phyloP scores from a whole-genome alignment of 2,113 vertebrate genomes.

The Psilopsiagon aurifrons region DNA sequence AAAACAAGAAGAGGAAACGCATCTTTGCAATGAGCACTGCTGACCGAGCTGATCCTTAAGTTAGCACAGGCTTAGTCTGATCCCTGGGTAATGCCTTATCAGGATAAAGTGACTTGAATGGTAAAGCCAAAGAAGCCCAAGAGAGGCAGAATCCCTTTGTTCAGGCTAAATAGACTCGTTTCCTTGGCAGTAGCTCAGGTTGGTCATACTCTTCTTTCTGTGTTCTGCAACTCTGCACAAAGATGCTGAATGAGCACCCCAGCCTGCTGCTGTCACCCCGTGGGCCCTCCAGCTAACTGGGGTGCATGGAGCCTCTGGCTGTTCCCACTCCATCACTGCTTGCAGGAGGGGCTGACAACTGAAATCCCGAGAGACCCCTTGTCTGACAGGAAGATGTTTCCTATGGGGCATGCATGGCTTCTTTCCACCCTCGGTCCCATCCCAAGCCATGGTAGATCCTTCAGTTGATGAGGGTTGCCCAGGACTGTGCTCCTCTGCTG shows the following conservation, averaged over 20 bases:
- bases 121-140: background rate
- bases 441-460: background rate
- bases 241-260: background rate
- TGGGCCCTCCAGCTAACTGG: background rate
- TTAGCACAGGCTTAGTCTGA: background rate
- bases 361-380: background rate
- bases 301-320: rapidly evolving
- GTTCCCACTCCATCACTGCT: background rate
- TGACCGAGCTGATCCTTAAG: background rate
- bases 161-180: background rate
- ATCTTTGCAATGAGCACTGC: background rate
- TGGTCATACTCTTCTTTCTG: background rate
- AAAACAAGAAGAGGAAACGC: background rate
- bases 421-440: background rate
- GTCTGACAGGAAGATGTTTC: background rate
- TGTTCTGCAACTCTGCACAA: background rate
- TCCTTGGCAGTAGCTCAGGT: background rate
- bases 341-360: background rate
- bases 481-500: background rate
- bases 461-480: rapidly evolving
- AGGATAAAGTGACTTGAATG: background rate
- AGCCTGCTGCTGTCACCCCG: rapidly evolving
- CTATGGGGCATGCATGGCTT: rapidly evolving
- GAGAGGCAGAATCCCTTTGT: background rate
- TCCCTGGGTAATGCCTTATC: background rate